These are phyloP conservation scores for Diarsia rubi DNA, from an alignment of 2,888 invertebrate genomes.

Conservation along the genomic window DNA sequence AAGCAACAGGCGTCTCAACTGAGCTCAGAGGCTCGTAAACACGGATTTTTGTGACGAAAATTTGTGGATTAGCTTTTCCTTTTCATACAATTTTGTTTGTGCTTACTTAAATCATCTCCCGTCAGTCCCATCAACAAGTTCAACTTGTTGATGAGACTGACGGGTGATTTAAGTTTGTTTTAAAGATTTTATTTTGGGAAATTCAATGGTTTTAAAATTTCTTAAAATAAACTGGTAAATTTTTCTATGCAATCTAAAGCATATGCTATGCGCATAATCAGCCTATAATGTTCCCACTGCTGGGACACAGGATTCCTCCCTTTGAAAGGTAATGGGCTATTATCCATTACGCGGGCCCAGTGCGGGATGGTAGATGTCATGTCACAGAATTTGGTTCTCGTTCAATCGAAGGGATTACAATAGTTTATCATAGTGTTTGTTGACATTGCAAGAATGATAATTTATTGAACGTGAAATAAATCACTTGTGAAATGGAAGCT, in stretches of 20 bases:
- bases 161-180: slow-evolving; percentile 7
- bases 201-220: neutral
- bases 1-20: slow-evolving; percentile 51
- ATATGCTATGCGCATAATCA: no score
- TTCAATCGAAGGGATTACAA: neutral
- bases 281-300: no score
- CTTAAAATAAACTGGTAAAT: neutral
- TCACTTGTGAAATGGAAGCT: neutral
- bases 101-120: no score
- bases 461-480: neutral
- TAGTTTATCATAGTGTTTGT: neutral
- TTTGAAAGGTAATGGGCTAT: no score
- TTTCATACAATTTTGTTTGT: slow-evolving; percentile 10
- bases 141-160: slow-evolving; percentile 28
- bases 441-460: neutral
- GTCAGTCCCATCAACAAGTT: no score
- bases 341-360: no score
- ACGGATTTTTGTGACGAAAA: slow-evolving; percentile 24
- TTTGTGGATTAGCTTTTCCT: neutral
- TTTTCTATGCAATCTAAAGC: neutral
- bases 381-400: no score
- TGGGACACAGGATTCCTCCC: no score
- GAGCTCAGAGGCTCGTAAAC: slow-evolving; percentile 13
- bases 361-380: no score
- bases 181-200: neutral